phyloP scores from a whole-genome alignment of 2,797 vertebrate genomes.

The Parotocinclus haroldoi region DNA sequence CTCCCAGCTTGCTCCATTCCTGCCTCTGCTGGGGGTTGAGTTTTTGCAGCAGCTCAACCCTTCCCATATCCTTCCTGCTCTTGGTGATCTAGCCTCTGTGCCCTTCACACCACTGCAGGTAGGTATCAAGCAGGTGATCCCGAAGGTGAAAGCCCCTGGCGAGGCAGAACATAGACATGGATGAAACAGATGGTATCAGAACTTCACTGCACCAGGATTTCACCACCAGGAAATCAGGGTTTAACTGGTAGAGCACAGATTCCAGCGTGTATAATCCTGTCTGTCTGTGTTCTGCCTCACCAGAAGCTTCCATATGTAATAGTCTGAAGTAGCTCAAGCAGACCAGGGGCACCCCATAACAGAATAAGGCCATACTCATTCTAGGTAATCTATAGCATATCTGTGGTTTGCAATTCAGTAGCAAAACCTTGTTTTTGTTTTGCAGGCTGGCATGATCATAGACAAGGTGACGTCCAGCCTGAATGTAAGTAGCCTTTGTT shows the following conservation, averaged over 20 bases:
- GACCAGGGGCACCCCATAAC: no score
- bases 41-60: slow-evolving; percentile 65
- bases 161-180: no score
- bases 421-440: not conserved
- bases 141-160: not conserved
- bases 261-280: no score
- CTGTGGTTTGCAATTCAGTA: not conserved
- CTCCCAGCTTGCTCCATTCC: slow-evolving; percentile 58
- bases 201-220: no score
- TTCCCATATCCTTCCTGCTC: slow-evolving; percentile 58
- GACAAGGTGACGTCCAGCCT: slow-evolving; percentile 61
- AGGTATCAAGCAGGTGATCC: not conserved
- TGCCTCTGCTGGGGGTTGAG: slow-evolving; percentile 63
- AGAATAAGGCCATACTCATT: no score
- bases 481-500: slow-evolving; percentile 57
- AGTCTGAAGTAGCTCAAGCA: no score
- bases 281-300: no score
- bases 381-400: not conserved
- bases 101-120: slow-evolving; percentile 71
- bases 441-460: slow-evolving; percentile 56
- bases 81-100: slow-evolving; percentile 58
- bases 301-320: no score
- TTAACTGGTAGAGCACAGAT: no score
- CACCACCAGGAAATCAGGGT: no score
- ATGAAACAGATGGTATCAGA: no score